phyloP scores from a whole-genome alignment of 2,797 vertebrate genomes.

The Crocodylus rhombifer region DNA sequence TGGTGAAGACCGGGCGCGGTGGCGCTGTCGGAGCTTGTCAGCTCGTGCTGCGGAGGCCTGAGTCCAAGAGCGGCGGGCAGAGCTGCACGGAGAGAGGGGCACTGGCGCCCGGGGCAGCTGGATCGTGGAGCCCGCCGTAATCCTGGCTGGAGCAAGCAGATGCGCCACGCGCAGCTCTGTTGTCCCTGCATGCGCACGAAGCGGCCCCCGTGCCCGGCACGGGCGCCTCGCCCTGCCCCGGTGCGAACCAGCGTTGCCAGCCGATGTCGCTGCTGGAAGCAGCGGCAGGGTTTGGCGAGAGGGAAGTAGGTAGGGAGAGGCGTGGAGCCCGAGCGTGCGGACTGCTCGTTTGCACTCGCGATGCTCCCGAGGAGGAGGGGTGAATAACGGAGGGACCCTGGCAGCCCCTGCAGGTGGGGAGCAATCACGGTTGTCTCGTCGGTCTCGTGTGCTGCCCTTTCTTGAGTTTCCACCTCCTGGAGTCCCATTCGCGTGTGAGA shows the following conservation, averaged over 20 bases:
- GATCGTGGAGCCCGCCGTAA: neutral
- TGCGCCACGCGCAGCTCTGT: neutral
- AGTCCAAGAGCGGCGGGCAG: too few species aligned
- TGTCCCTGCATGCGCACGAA: neutral
- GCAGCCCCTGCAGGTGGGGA: too few species aligned
- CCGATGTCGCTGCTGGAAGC: neutral
- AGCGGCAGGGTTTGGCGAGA: neutral
- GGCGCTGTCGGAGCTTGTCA: neutral
- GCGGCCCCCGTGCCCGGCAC: accelerated
- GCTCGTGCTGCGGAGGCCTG: too few species aligned
- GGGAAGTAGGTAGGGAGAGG: neutral
- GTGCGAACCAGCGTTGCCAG: accelerated
- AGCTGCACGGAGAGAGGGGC: too few species aligned
- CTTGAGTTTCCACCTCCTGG: neutral
- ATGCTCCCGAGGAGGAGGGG: too few species aligned
- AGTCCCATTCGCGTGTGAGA: neutral
- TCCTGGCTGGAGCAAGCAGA: neutral
- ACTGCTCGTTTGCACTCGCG: too few species aligned
- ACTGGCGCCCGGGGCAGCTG: neutral
- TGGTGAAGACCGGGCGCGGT: neutral
- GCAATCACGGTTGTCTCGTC: neutral
- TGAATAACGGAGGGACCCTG: too few species aligned
- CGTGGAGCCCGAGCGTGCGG: neutral
- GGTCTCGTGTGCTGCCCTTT: neutral
- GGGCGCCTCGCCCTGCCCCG: neutral